Evolutionary conservation across 2,113 vertebrate species (phyloP), one percentile per base, ranked within the genome.

Genomic region (Heterochromis multidens): DNA sequence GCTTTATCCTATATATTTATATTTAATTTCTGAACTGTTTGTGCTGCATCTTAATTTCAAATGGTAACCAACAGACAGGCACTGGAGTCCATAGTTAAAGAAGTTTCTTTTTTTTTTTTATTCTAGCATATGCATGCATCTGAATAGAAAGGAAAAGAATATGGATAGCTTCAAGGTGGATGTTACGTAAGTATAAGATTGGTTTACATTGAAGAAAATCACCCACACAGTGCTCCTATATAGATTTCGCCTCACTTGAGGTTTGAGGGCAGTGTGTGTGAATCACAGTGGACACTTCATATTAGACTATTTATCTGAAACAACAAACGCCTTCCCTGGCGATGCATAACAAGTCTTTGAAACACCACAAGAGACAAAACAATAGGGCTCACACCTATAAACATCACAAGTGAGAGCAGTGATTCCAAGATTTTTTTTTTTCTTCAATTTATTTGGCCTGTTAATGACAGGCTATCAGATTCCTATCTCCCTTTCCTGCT

Each of bases 391-490:
- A 90, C 85, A 79, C 86, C 80, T 87, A 90, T 93, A 93, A 91
- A 94, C 91, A 90, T 93, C 86, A 78, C 60, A 82, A 87, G 57
- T 37, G 87, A 93, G 92, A 79, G 92, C 93, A 92, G 40, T 79
- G 90, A 80, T 91, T 91, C 81, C 87, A 87, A 89, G 89, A 89
- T 92, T 95, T 95, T 90, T 83, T 93, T 94, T 93, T 74, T 81
- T 62, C 89, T 89, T 94, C 83, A 88, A 94, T 96, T 95, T 96
- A 95, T 96, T 96, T 95, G 77, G 91, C 80, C 91, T 93, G 94
- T 91, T 96, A 96, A 96, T 96, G 93, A 95, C 88, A 94, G 95
- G 94, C 93, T 95, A 96, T 96, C 95, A 91, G 95, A 95, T 96
- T 96, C 90, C 95, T 94, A 93, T 95, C 95, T 95, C 84, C 94